A percentile compares a stretch with the other conserved stretches of the same genome.
Conservation (phyloP, 2,888 invertebrate species). For the Amiota communis region DNA sequence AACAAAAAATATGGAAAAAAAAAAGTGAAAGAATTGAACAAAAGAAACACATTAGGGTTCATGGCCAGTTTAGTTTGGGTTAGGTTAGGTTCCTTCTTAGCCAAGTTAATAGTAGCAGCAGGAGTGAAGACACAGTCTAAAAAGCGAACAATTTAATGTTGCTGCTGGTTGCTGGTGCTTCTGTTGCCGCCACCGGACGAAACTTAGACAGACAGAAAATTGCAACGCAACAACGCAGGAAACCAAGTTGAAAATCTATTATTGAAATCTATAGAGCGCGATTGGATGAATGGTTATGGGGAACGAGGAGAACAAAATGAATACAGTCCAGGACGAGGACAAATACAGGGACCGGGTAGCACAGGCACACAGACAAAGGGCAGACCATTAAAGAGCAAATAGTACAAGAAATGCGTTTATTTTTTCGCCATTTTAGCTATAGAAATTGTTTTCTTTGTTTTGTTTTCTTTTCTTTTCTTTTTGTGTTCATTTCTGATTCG, state of each 20-base stretch:
- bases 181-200: conserved; percentile 32
- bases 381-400: conserved; percentile 23
- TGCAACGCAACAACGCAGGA: conserved; percentile 58
- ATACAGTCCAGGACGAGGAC: background rate
- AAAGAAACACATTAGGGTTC: conserved; percentile 64
- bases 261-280: conserved; percentile 63
- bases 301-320: background rate
- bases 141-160: no score
- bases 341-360: background rate
- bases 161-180: conserved; percentile 37
- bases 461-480: background rate
- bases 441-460: background rate
- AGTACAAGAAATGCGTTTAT: background rate
- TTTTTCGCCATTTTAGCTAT: conserved; percentile 5
- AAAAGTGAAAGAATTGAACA: conserved; percentile 45
- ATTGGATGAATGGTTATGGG: conserved; percentile 1
- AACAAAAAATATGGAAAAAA: no score
- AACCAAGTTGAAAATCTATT: conserved; percentile 65
- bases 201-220: conserved; percentile 51
- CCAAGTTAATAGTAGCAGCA: background rate
- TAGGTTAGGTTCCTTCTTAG: no score
- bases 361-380: conserved; percentile 8
- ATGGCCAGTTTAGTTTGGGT: conserved; percentile 58
- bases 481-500: conserved; percentile 6
- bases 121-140: conserved; percentile 35